Evolutionary conservation across 1,140 invertebrate species (phyloP).

Genomic region (Drosophila triauraria): DNA sequence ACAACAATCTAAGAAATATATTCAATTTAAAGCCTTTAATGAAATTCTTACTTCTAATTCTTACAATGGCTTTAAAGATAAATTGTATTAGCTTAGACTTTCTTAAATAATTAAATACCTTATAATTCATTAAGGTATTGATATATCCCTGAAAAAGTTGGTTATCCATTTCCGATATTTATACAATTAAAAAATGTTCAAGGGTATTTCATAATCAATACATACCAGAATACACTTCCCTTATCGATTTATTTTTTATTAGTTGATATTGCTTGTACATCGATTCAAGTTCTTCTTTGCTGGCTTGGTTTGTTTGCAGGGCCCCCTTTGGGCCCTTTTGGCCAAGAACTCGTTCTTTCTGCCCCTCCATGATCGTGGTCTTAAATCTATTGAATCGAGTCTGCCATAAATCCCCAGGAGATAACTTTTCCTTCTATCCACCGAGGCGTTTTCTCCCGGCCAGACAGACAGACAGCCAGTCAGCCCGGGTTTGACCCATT

Average conservation of each 20-base stretch:
- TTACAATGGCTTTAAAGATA: not conserved
- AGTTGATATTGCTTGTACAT: not conserved
- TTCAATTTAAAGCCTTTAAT: too few species aligned
- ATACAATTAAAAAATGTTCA: not conserved
- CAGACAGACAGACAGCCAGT: not conserved
- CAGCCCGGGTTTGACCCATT: slow-evolving; percentile 58
- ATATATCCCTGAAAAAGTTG: not conserved
- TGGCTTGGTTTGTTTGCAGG: slow-evolving; percentile 35
- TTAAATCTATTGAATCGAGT: slow-evolving; percentile 13
- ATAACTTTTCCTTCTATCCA: slow-evolving; percentile 24
- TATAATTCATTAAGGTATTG: not conserved
- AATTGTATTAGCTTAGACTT: not conserved
- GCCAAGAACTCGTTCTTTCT: slow-evolving; percentile 41
- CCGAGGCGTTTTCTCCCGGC: slow-evolving; percentile 19
- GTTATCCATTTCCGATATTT: too few species aligned
- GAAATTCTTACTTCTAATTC: too few species aligned
- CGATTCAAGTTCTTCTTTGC: not conserved
- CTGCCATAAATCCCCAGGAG: slow-evolving; percentile 4
- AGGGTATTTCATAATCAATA: not conserved
- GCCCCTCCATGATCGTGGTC: slow-evolving; percentile 1
- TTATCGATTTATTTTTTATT: slow-evolving; percentile 6
- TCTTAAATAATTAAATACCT: not conserved
- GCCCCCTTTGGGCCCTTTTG: slow-evolving; percentile 9
- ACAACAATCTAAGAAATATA: too few species aligned
- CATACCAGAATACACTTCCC: not conserved